A percentile compares a stretch with the other conserved stretches of the same genome.
These are phyloP conservation scores for Chalcosyrphus nemorum DNA, from an alignment of 2,888 invertebrate genomes.

Conservation along the genomic window DNA sequence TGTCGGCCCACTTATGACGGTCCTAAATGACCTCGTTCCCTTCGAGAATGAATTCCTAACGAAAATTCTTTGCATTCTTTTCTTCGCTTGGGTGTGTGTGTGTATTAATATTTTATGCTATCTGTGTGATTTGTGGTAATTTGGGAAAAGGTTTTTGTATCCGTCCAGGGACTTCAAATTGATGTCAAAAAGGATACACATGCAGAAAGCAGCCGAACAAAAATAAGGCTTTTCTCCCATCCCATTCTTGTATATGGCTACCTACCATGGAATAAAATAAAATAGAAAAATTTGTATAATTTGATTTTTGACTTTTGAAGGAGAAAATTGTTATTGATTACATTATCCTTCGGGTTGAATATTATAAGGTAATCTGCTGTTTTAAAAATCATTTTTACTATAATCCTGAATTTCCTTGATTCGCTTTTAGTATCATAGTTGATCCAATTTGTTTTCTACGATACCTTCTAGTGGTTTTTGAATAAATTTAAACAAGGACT, in stretches of 20 bases:
- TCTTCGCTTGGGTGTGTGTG: constrained; percentile 18
- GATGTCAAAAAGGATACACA: constrained; percentile 60
- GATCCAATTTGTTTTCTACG: background rate
- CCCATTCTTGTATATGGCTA: background rate
- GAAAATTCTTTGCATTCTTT: constrained; percentile 45
- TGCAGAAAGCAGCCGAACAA: constrained; percentile 5
- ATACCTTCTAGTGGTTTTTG: background rate
- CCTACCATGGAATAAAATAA: background rate
- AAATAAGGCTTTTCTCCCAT: background rate
- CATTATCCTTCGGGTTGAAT: constrained; percentile 17
- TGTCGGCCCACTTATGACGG: constrained; percentile 43
- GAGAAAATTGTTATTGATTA: constrained; percentile 23
- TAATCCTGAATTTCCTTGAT: background rate
- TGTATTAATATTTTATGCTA: constrained; percentile 61
- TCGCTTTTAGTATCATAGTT: background rate
- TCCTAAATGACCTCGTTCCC: constrained; percentile 51
- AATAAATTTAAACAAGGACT: background rate
- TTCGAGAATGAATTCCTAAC: constrained; percentile 43
- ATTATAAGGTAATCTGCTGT: constrained; percentile 2
- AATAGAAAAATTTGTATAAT: constrained; percentile 5
- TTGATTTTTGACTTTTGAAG: constrained; percentile 37
- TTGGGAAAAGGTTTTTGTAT: constrained; percentile 62
- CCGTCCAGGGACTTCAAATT: constrained; percentile 54
- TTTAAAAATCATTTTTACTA: background rate
- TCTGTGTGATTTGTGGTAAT: constrained; percentile 64